These are phyloP conservation scores for Elaeidobius kamerunicus DNA, from an alignment of 2,888 invertebrate genomes.

Conservation along the genomic window DNA sequence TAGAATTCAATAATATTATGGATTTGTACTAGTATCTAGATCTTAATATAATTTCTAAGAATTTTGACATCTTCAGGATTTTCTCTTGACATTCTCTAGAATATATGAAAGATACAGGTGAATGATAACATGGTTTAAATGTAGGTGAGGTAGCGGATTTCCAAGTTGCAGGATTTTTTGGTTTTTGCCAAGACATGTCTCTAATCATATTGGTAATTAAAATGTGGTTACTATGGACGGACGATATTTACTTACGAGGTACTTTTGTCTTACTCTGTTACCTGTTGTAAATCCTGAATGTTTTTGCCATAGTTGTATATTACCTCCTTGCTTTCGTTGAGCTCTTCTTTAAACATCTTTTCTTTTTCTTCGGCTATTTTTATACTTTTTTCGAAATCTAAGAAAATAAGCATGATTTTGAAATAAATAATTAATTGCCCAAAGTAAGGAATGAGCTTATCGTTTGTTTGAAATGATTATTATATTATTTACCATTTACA, in stretches of 20 bases:
- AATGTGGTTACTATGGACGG: too few species aligned
- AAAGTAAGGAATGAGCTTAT: neutral
- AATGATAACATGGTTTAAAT: too few species aligned
- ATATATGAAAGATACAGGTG: too few species aligned
- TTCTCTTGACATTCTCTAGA: too few species aligned
- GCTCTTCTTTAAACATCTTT: conserved; percentile 34
- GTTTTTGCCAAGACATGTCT: too few species aligned
- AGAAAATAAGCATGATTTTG: neutral
- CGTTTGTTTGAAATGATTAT: neutral
- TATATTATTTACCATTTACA: conserved; percentile 30
- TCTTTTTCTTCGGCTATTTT: conserved; percentile 34
- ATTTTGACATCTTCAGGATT: neutral
- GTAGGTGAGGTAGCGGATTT: too few species aligned
- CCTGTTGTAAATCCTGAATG: conserved; percentile 29
- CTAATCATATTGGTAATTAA: too few species aligned
- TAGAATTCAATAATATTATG: too few species aligned
- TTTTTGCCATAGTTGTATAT: conserved; percentile 25
- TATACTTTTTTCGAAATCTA: conserved; percentile 36
- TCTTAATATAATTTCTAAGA: neutral
- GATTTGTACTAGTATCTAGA: neutral
- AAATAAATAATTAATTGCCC: neutral
- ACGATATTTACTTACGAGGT: neutral
- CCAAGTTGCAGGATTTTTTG: too few species aligned
- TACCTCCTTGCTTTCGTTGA: conserved; percentile 32
- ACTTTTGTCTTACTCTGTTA: conserved; percentile 28